phyloP scores from a whole-genome alignment of 2,888 invertebrate genomes.

The Drosophila recens region DNA sequence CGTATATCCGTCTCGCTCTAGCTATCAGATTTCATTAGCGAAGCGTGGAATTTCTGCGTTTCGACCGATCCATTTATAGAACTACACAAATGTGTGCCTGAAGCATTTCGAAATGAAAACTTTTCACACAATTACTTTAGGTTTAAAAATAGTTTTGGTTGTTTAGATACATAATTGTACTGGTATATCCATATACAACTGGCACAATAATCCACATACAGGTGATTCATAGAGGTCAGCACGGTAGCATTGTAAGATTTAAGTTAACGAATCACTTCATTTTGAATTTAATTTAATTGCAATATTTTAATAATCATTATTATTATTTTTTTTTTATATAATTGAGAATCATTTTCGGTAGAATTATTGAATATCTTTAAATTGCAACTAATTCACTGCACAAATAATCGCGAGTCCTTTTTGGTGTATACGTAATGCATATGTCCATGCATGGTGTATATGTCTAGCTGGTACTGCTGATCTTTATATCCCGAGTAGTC shows the following conservation, averaged over 20 bases:
- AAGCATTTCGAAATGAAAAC: conserved; percentile 36
- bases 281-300: conserved; percentile 35
- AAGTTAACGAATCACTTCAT: conserved; percentile 42
- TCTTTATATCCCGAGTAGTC: conserved; percentile 49
- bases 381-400: conserved; percentile 62
- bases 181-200: conserved; percentile 29
- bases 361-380: conserved; percentile 1
- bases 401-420: conserved; percentile 57
- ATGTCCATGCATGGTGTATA: conserved; percentile 47
- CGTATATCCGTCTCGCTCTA: conserved; percentile 50
- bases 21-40: conserved; percentile 68
- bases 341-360: conserved; percentile 15
- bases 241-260: conserved; percentile 6
- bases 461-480: conserved; percentile 26
- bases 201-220: conserved; percentile 49
- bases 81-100: conserved; percentile 31
- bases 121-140: conserved; percentile 46
- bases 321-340: conserved; percentile 7
- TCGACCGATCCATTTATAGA: conserved; percentile 73
- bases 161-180: conserved; percentile 7
- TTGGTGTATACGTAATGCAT: conserved; percentile 10
- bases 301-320: conserved; percentile 13
- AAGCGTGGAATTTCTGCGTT: conserved; percentile 45
- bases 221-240: conserved; percentile 49
- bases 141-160: conserved; percentile 47